Percentiles rank a stretch among this genome's conserved stretches.
Conservation (phyloP, 2,797 vertebrate genomes). For the Siniperca undulata region DNA sequence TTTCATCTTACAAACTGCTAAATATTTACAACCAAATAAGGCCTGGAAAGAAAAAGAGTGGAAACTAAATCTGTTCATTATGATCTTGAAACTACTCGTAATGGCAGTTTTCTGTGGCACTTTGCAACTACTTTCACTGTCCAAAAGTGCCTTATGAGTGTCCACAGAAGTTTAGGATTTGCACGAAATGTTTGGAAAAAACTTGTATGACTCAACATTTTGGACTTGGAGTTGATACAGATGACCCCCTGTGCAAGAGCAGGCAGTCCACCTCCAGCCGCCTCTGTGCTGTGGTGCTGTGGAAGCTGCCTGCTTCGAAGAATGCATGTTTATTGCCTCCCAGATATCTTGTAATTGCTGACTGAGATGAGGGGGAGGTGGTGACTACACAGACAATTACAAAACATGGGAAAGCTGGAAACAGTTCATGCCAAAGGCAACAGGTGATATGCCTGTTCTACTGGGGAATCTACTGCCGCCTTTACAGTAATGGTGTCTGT, state of each 20-base stretch:
- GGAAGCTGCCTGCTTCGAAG: constrained; percentile 43
- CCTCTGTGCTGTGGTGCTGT: constrained; percentile 38
- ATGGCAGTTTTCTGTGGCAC: constrained; percentile 8
- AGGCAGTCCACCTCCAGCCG: constrained; percentile 20
- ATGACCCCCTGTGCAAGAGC: constrained; percentile 34
- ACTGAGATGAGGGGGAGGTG: constrained; percentile 52
- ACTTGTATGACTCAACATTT: background rate
- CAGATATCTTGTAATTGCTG: constrained; percentile 65
- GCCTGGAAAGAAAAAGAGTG: constrained; percentile 40
- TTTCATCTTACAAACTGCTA: constrained; percentile 59
- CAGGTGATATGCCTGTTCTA: constrained; percentile 57
- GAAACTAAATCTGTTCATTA: constrained; percentile 42
- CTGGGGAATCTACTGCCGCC: background rate
- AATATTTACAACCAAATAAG: constrained; percentile 63
- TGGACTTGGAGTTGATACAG: background rate
- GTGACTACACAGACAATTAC: constrained; percentile 71
- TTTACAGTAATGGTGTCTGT: constrained; percentile 40
- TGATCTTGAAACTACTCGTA: constrained; percentile 43
- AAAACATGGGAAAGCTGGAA: constrained; percentile 70
- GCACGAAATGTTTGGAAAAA: background rate
- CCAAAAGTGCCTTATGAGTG: background rate
- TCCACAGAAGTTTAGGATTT: background rate
- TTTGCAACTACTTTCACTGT: constrained; percentile 31
- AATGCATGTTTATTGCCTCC: constrained; percentile 58
- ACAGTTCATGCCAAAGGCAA: constrained; percentile 55